Evolutionary conservation across 2,888 invertebrate species (phyloP).

Genomic region (Hydrotaea diabolus): DNA sequence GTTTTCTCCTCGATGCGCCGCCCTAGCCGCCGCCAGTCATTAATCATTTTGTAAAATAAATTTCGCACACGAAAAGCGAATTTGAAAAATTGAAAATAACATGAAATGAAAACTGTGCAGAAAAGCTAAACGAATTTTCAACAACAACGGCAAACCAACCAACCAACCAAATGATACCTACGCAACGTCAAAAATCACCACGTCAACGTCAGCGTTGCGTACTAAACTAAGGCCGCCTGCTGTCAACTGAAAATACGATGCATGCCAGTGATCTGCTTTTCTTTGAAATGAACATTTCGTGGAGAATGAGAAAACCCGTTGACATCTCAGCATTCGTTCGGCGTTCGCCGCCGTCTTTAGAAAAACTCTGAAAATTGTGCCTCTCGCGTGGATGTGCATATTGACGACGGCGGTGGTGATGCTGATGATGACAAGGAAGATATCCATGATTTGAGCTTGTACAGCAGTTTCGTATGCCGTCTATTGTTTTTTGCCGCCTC

Average conservation of each 20-base stretch:
- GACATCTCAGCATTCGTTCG: conserved; percentile 47
- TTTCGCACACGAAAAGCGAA: neutral
- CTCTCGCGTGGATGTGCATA: conserved; percentile 1
- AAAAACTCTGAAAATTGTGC: neutral
- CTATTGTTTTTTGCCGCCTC: neutral
- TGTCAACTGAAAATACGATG: conserved; percentile 54
- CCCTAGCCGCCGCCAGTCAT: conserved; percentile 45
- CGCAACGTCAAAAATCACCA: conserved; percentile 33
- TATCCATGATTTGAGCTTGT: conserved; percentile 3
- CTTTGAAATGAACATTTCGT: no score
- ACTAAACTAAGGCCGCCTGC: conserved; percentile 60
- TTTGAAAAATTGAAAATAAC: conserved; percentile 55
- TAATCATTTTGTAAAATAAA: conserved; percentile 58
- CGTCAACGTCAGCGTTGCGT: conserved; percentile 53
- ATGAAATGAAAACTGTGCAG: neutral
- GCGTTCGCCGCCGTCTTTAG: neutral
- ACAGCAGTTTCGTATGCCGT: no score
- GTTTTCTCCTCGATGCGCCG: neutral
- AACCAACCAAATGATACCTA: conserved; percentile 45
- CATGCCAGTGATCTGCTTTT: conserved; percentile 36
- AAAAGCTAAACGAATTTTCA: neutral
- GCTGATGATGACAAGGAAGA: conserved; percentile 50
- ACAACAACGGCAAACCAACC: neutral
- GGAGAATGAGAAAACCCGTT: conserved; percentile 51
- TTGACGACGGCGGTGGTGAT: conserved; percentile 25